Evolutionary conservation across 1,140 invertebrate genomes (phyloP), one percentile per base, ranked within the genome.

Genomic region (Drosophila biarmipes): DNA sequence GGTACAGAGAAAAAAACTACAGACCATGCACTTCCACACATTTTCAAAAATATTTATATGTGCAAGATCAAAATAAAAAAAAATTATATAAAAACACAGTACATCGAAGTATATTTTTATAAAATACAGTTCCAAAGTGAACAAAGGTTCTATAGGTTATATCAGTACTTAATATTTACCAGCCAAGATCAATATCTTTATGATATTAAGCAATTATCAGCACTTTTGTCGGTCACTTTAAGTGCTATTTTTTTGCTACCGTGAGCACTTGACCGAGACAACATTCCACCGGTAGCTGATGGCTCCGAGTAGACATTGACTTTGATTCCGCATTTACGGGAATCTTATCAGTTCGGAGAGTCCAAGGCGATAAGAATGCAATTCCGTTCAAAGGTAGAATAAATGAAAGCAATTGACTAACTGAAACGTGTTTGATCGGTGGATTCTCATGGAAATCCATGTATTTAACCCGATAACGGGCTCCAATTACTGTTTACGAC

Each of bases 321-420:
- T 80, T 73, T 85, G 80, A 84, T 80, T 84, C 72, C 55, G 38
- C 48, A 49, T 21, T 37, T 37, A 35, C 38, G 35, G 49, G 46
- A 68, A 74, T 81, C 76, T 84, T 80, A 84, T 84, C 80, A 86
- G 59, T 34, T 40, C 19, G 14, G 14, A 35, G 61, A 48, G 73
- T 64, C 75, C 69, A 75, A 45, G 7, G 24, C 45, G 79, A 80
- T 84, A 80, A 80, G 81, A 73, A 49, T 73, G 71, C 69, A 73
- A 46, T 73, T 53, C 35, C 57, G 69, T 73, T 40, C 71, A 73
- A 73, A 73, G 71, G 71, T 73, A 61, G 31, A 51, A 61, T 31
- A 31, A 31, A 21, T 29, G 24, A 24, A 35, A 19, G 12, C 19
- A 15, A 48, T 19, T 40, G 43, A 17, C 19, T n/a, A 19, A 14